Base-by-base conservation (phyloP, 1,140 invertebrate species). In the Pomacea maculata region DNA sequence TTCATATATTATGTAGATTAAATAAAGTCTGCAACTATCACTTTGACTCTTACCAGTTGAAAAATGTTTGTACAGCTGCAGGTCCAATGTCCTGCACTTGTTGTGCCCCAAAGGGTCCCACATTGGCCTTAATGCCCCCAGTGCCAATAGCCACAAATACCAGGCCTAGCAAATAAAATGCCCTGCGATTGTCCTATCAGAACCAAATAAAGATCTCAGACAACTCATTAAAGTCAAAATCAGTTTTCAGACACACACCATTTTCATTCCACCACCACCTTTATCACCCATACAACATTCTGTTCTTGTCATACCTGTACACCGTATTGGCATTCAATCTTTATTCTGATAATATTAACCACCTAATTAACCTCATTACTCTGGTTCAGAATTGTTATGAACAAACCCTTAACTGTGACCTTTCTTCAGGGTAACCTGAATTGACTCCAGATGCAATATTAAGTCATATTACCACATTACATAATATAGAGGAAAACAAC, bases 101-200 rank as follows among this genome's bases (percentile, higher is more conserved):
- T 76, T 92, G 90, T 74, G 91, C 91, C 80, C 92, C 92, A 88
- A 92, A 92, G 34, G 91, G 90, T 55, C 90, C 89, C 65, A 92
- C 88, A 84, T 92, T 92, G 6, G 91, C 90, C 78, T 90, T 91
- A 45, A 92, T 87, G 57, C 85, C 88, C 73, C 90, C 91, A 57
- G 88, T 88, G 21, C 88, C 91, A 45, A 92, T 19, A 7, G 89
- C 91, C 77, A 92, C 85, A 29, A 90, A 81, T 4, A 88, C 83
- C 45, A 92, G 80, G 17, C 81, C 84, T 21, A 77, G 17, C 15
- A 86, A 64, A 77, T 82, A 87, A 52, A 79, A 83, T 17, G 63
- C 73, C 45, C 82, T 65, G 19, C 77, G 79, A 17, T 64, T 57
- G 67, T 67, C 78, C 85, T 85, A 78, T 73, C 75, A 80, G 29